Evolutionary conservation across 2,888 invertebrate genomes (phyloP).

Genomic region (Mamestra brassicae): DNA sequence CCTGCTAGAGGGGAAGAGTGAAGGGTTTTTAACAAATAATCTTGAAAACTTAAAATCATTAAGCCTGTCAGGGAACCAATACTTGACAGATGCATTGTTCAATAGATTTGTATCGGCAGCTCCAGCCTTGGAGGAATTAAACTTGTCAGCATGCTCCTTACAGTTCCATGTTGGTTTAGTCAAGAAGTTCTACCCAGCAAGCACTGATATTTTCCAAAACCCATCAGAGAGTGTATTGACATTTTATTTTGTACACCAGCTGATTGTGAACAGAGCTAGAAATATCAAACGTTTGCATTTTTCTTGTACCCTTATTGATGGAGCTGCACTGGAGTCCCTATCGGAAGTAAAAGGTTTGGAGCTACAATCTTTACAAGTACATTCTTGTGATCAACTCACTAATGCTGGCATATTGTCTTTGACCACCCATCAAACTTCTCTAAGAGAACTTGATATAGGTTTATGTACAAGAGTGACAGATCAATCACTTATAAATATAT

Average conservation of each 20-base stretch:
- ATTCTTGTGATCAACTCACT: slow-evolving; percentile 92
- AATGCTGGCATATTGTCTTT: slow-evolving; percentile 90
- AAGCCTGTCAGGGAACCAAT: slow-evolving; percentile 92
- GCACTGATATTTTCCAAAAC: slow-evolving; percentile 77
- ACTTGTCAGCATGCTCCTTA: slow-evolving; percentile 93
- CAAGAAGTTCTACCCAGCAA: slow-evolving; percentile 92
- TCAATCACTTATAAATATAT: slow-evolving; percentile 91
- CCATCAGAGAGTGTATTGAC: slow-evolving; percentile 94
- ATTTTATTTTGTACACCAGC: slow-evolving; percentile 92
- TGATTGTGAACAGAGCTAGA: slow-evolving; percentile 88
- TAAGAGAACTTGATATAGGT: slow-evolving; percentile 92
- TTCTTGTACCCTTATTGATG: slow-evolving; percentile 93
- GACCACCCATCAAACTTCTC: slow-evolving; percentile 89
- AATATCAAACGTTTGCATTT: slow-evolving; percentile 92
- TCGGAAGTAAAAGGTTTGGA: slow-evolving; percentile 88
- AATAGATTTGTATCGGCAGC: slow-evolving; percentile 92
- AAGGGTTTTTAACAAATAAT: slow-evolving; percentile 86
- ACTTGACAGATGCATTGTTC: slow-evolving; percentile 94
- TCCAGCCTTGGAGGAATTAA: slow-evolving; percentile 91
- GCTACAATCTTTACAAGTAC: slow-evolving; percentile 88
- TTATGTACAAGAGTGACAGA: slow-evolving; percentile 93
- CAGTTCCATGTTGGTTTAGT: slow-evolving; percentile 93
- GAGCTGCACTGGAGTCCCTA: slow-evolving; percentile 90
- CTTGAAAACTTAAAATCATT: slow-evolving; percentile 90
- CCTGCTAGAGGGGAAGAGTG: slow-evolving; percentile 91